Conservation (phyloP, 1,140 invertebrate species). For the Zeugodacus cucurbitae region DNA sequence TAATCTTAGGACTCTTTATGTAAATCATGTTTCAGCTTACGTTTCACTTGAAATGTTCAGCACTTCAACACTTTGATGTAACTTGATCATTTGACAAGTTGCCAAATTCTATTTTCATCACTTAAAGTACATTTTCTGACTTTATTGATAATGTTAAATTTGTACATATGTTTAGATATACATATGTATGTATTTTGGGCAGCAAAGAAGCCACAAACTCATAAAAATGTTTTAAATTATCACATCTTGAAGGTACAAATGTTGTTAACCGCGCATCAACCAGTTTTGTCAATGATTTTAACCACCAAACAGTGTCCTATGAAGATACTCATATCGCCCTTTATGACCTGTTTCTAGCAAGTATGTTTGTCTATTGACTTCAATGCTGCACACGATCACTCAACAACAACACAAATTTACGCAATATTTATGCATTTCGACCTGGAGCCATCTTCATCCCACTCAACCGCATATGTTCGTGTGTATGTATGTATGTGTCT, state of each 20-base stretch:
- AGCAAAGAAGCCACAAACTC: background rate
- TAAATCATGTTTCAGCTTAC: background rate
- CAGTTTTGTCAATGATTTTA: background rate
- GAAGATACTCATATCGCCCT: background rate
- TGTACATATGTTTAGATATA: too few species aligned
- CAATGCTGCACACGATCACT: background rate
- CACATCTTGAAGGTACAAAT: background rate
- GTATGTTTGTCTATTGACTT: background rate
- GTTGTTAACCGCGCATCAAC: background rate
- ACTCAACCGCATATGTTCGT: background rate
- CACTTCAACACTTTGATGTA: background rate
- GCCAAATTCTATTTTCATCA: background rate
- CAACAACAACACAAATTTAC: background rate
- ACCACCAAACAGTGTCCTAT: background rate
- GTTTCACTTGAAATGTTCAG: background rate
- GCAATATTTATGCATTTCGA: slow-evolving; percentile 26
- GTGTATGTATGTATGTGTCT: background rate
- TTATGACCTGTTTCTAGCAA: background rate
- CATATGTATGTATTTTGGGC: background rate
- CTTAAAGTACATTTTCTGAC: background rate
- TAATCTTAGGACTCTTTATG: too few species aligned
- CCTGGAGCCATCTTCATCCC: background rate
- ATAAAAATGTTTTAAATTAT: background rate
- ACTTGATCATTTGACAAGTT: background rate
- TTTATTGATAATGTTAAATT: too few species aligned